Percentiles rank a stretch among this genome's conserved stretches.
Evolutionary conservation across 2,888 invertebrate species (phyloP).

Genomic region (Himalopsyche japonica): DNA sequence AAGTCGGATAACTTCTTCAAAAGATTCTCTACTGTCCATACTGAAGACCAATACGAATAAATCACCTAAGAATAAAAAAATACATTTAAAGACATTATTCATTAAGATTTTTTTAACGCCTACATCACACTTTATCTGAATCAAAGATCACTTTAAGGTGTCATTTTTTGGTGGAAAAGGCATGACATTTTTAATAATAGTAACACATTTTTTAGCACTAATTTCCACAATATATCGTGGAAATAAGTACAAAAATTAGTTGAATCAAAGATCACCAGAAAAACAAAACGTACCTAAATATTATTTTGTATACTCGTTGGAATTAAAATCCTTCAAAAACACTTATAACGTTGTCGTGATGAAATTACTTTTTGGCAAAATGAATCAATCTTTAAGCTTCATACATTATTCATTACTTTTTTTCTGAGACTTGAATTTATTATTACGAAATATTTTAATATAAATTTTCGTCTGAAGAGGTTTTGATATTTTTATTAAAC

Average conservation of each 20-base stretch:
- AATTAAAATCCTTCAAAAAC: neutral
- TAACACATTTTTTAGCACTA: too few species aligned
- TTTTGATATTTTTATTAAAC: neutral
- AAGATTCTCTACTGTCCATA: slow-evolving; percentile 82
- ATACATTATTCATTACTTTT: neutral
- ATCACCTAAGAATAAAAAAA: slow-evolving; percentile 61
- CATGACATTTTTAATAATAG: too few species aligned
- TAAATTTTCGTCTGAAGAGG: neutral
- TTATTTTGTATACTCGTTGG: neutral
- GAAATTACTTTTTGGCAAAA: neutral
- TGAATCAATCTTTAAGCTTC: neutral
- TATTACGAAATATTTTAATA: neutral
- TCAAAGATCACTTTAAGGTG: too few species aligned
- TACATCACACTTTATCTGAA: too few species aligned
- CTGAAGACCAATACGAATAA: slow-evolving; percentile 81
- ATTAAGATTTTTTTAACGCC: too few species aligned
- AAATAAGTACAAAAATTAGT: too few species aligned
- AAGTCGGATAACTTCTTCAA: slow-evolving; percentile 80
- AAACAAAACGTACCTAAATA: neutral
- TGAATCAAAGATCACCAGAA: neutral
- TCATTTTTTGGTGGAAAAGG: too few species aligned
- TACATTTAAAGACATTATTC: too few species aligned
- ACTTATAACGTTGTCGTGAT: neutral
- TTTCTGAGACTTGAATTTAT: neutral
- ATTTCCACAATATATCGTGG: too few species aligned